phyloP scores from a whole-genome alignment of 2,888 invertebrate genomes.

The Strigamia crassipes region DNA sequence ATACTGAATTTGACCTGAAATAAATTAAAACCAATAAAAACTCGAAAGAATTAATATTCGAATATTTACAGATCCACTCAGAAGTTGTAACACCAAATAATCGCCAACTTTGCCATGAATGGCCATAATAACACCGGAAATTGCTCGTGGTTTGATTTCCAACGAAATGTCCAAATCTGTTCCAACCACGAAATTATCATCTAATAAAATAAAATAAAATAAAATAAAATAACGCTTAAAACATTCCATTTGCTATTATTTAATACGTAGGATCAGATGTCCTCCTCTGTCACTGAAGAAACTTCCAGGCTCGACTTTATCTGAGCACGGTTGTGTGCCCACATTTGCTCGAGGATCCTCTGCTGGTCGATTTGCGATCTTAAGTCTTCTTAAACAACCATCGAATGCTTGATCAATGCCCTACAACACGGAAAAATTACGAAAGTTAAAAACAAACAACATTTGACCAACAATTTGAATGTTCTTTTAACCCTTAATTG shows the following conservation, averaged over 20 bases:
- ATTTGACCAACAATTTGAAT: background rate
- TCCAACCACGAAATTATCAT: constrained; percentile 79
- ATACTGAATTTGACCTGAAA: constrained; percentile 73
- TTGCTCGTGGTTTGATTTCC: constrained; percentile 83
- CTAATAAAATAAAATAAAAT: constrained; percentile 57
- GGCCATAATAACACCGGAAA: constrained; percentile 81
- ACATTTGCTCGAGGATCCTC: background rate
- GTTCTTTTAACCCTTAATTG: constrained; percentile 52
- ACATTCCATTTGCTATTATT: constrained; percentile 49
- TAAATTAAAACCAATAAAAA: background rate
- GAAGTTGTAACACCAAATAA: constrained; percentile 83
- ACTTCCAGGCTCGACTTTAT: constrained; percentile 76
- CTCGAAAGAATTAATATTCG: background rate
- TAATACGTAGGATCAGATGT: constrained; percentile 64
- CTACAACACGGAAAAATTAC: constrained; percentile 60
- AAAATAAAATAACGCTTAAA: background rate
- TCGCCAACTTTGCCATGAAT: constrained; percentile 78
- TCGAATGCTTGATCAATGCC: constrained; percentile 72
- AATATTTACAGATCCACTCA: constrained; percentile 72
- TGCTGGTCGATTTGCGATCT: constrained; percentile 49
- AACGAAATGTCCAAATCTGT: constrained; percentile 76
- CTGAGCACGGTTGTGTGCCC: constrained; percentile 67
- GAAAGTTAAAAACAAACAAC: background rate
- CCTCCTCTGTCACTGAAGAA: constrained; percentile 83
- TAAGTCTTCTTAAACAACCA: constrained; percentile 77